Evolutionary conservation across 2,888 invertebrate genomes (phyloP).

Genomic region (Caenorhabditis sp.): DNA sequence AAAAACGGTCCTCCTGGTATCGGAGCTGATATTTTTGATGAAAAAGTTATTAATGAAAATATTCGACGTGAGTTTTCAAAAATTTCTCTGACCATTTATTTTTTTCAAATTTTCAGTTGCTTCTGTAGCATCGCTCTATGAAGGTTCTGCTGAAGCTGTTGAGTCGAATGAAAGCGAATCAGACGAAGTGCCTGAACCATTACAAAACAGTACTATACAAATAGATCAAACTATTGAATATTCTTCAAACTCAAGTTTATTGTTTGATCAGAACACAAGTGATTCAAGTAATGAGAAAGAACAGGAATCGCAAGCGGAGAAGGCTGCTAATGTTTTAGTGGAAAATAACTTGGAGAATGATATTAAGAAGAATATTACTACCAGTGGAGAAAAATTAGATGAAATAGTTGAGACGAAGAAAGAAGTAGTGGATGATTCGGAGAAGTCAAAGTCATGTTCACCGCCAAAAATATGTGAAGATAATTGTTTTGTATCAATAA

Average conservation of each 20-base stretch:
- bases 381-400: background rate
- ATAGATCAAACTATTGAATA: slow-evolving; percentile 12
- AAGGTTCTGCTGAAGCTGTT: slow-evolving; percentile 26
- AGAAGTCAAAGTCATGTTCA: slow-evolving; percentile 27
- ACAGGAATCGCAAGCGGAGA: background rate
- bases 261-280: slow-evolving; percentile 40
- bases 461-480: slow-evolving; percentile 56
- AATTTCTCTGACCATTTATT: too few species aligned
- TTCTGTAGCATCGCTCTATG: slow-evolving; percentile 14
- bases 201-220: slow-evolving; percentile 1
- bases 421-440: slow-evolving; percentile 5
- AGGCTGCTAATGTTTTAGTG: slow-evolving; percentile 24
- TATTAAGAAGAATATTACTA: background rate
- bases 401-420: background rate
- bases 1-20: slow-evolving; percentile 29
- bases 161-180: slow-evolving; percentile 15
- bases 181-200: slow-evolving; percentile 5
- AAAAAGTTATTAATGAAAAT: slow-evolving; percentile 21
- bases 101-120: slow-evolving; percentile 4
- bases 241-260: slow-evolving; percentile 16
- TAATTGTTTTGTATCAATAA: slow-evolving; percentile 65
- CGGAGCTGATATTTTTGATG: slow-evolving; percentile 22
- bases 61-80: slow-evolving; percentile 15
- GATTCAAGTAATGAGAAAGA: slow-evolving; percentile 4
- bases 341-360: slow-evolving; percentile 1